Evolutionary conservation across 2,113 vertebrate genomes (phyloP), one percentile per base, ranked within the genome.

Genomic region (Etia nguti): DNA sequence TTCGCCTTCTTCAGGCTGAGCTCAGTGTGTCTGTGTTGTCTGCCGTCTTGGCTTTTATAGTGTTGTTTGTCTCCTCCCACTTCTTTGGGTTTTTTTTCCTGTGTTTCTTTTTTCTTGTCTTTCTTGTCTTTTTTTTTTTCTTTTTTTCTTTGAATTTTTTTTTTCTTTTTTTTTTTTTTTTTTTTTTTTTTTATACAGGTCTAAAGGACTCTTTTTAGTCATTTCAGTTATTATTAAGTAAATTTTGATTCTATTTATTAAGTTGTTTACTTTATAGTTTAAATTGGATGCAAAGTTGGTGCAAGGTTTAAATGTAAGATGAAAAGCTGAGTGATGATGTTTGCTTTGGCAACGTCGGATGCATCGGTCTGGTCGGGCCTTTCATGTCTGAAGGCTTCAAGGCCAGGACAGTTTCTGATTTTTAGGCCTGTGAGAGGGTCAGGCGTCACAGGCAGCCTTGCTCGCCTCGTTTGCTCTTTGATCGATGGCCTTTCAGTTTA

Each of bases 401-500:
- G 95, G 93, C 88, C 91, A 57, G 24, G 60, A 41, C 82, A 29
- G 93, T 60, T 55, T 90, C 70, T 88, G 92, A 91, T 89, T 88
- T 86, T 55, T 73, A 41, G 88, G 31, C 79, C 86, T 79, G 86
- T 20, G 82, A 91, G 91, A 89, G 90, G 90, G 90, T 87, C 88
- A 83, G 85, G 75, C 43, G 26, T 92, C 90, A 88, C 85, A 75
- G 81, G 84, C 89, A 90, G 89, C 93, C 92, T 90, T 88, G 90
- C 82, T 86, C 4, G 34, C 68, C 84, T 90, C 80, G 52, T 87
- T 89, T 87, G 85, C 82, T 86, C 91, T 96, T 95, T 96, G 94
- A 96, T 96, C 91, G 87, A 94, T 96, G 92, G 92, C 92, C 92
- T 95, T 95, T 95, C 89, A 81, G 88, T 91, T 88, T 31, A 31